Percentiles rank a stretch among this genome's conserved stretches.
Evolutionary conservation across 2,113 vertebrate species (phyloP).

Genomic region (Anoura caudifer): DNA sequence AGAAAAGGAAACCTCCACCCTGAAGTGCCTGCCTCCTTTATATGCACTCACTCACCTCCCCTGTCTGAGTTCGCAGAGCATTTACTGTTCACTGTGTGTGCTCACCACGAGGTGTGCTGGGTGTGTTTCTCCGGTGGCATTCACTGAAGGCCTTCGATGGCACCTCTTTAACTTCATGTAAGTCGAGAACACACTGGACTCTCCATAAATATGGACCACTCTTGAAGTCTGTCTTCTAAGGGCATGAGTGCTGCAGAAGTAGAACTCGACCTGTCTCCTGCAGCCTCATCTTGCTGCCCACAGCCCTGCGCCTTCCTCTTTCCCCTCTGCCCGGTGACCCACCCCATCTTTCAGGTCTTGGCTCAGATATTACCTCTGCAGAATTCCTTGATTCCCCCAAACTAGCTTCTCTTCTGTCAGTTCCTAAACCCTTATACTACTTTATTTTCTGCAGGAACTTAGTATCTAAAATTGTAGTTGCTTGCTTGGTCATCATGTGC

Average conservation of each 20-base stretch:
- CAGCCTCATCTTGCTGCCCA: background rate
- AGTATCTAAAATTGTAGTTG: background rate
- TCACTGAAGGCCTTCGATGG: background rate
- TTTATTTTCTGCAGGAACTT: background rate
- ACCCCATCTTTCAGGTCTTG: background rate
- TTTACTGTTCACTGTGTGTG: background rate
- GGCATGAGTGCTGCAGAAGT: background rate
- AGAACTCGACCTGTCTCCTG: background rate
- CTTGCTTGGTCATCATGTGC: background rate
- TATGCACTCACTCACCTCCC: fast-evolving
- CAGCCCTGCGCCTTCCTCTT: background rate
- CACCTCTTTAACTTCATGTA: background rate
- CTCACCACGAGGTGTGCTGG: background rate
- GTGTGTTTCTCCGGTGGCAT: background rate
- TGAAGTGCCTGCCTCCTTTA: background rate
- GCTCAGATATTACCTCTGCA: background rate
- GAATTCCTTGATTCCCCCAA: background rate
- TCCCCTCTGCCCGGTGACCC: background rate
- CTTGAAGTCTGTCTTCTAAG: background rate
- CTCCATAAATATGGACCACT: background rate
- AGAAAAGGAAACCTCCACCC: background rate
- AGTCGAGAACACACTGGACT: background rate
- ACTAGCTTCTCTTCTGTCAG: background rate
- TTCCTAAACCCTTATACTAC: background rate
- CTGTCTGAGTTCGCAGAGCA: background rate